Percentiles rank a stretch among this genome's conserved stretches.
Conservation (phyloP, 1,140 invertebrate genomes). For the Trissolcus basalis region DNA sequence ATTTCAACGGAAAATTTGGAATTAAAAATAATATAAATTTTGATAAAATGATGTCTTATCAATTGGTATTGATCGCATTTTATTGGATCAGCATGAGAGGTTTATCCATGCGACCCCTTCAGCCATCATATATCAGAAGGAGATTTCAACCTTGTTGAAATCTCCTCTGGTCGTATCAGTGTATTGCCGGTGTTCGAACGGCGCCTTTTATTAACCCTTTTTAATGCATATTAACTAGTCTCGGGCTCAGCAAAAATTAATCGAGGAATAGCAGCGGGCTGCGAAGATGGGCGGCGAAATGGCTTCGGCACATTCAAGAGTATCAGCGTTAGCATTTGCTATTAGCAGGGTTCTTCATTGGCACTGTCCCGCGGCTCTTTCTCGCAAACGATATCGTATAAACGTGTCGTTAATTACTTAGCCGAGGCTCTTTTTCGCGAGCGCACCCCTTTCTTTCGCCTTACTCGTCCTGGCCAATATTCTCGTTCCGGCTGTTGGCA, state of each 20-base stretch:
- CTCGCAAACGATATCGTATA: constrained; percentile 70
- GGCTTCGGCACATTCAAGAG: constrained; percentile 66
- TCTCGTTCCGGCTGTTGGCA: constrained; percentile 34
- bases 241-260: constrained; percentile 74
- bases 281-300: constrained; percentile 35
- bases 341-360: constrained; percentile 73
- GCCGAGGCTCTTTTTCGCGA: constrained; percentile 52
- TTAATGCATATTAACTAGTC: constrained; percentile 74
- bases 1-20: too few species aligned
- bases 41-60: too few species aligned
- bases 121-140: constrained; percentile 11
- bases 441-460: constrained; percentile 39
- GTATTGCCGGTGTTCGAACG: constrained; percentile 59
- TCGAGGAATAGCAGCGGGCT: constrained; percentile 68
- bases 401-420: constrained; percentile 75
- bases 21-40: too few species aligned
- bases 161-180: constrained; percentile 36
- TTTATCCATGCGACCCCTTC: neutral
- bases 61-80: constrained; percentile 16
- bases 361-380: constrained; percentile 60
- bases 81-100: constrained; percentile 7
- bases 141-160: constrained; percentile 15
- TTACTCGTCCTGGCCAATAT: constrained; percentile 39
- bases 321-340: constrained; percentile 73
- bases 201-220: constrained; percentile 67